Evolutionary conservation across 2,888 invertebrate genomes (phyloP), one percentile per base, ranked within the genome.

Genomic region (Scotopteryx bipunctaria): DNA sequence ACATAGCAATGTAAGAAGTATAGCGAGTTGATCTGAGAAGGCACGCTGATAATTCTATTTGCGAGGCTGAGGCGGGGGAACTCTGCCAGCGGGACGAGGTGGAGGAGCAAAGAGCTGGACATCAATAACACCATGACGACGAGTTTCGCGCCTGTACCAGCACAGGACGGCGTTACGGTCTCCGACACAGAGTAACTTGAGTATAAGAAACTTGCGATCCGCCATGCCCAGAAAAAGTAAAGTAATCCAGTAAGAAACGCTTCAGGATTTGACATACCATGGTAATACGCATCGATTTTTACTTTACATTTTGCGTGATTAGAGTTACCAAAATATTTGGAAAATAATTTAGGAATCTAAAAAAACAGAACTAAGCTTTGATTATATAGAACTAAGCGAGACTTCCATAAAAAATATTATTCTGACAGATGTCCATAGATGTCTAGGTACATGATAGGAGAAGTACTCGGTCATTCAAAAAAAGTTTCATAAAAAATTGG

Each of bases 21-120:
- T 5, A 78, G 49, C 0, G 73, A 68, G 35, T 71, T 68, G 0
- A 68, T 47, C 49, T 79, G 78, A 0, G 78, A 68, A 1, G 80
- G 81, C 6, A 79, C 63, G 23, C 72, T 69, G 6, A 73, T 5
- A 1, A 83, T 38, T 1, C 69, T 71, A 46, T 65, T 74, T 1
- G 61, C 63, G 13, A 83, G 61, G 19, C 76, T 79, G 16, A 78
- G 49, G 9, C 70, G 63, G 0, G 81, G 82, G 16, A 23, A 56
- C 25, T 56, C 44, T 14, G 33, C 14, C n/a, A 55, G 17, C 0
- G 62, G 23, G 13, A 76, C 55, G 17, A 75, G 58, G 3, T 68
- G 31, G 2, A 64, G 48, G 33, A 67, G 55, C 1, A 78, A 17
- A 6, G 57, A 25, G 2, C 41, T 15, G 50, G 67, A 74, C 27